Base-by-base conservation (phyloP, 1,140 invertebrate genomes). In the Anthonomus grandis region DNA sequence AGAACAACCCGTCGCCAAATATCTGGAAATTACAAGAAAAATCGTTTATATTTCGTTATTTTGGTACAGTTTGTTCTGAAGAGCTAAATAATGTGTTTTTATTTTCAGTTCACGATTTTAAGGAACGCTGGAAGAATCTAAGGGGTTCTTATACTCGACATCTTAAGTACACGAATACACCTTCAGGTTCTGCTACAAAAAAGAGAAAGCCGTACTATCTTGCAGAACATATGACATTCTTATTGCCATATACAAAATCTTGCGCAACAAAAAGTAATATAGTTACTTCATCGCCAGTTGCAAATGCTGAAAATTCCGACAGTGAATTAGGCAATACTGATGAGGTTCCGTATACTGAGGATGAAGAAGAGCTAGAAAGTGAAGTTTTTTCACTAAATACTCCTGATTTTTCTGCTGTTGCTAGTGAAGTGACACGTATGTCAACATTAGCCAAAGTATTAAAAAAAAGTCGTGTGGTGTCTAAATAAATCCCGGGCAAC, bases 131-230 rank as follows among this genome's bases (percentile, higher is more conserved):
- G 37, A 39, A 39, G 37, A 39, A 39, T 15, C 4, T 39, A 13
- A 39, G 15, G 15, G 37, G 37, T 31, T 31, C 27, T 31, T 8
- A n/a, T n/a, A n/a, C n/a, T n/a, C n/a, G n/a, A n/a, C n/a, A n/a
- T n/a, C n/a, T n/a, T n/a, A n/a, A n/a, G n/a, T 31, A 31, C 27
- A 39, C 15, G 17, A 39, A 39, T 39, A 13, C 27, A 39, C 5
- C 37, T 39, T 39, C 15, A 39, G 37, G 37, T 39, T 39, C 37
- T 39, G 37, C 37, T 15, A 15, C 13, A 39, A 39, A 39, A 39
- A 39, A 39, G 37, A 6, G 17, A 39, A 39, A 39, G 37, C 37
- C 37, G 37, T 39, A 39, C 37, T 39, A 39, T 39, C 37, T 39
- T 39, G 37, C 13, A 9, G 37, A 39, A 39, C 37, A 39, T 39